A percentile compares a stretch with the other conserved stretches of the same genome.
phyloP scores from a whole-genome alignment of 2,888 invertebrate genomes.

The Tyria jacobaeae region DNA sequence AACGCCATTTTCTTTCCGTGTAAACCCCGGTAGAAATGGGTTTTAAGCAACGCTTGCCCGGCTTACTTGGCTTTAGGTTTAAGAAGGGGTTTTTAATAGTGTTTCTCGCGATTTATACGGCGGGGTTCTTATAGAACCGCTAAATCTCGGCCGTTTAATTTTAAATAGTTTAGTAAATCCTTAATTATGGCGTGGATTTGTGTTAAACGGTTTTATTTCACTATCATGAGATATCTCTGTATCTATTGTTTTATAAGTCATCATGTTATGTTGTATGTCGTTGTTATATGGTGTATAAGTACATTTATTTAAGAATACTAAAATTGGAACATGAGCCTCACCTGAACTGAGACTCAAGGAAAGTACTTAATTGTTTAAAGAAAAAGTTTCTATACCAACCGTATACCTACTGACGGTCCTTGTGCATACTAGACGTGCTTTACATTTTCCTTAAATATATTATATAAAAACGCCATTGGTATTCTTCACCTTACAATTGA shows the following conservation, averaged over 20 bases:
- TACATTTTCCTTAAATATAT: no score
- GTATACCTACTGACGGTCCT: no score
- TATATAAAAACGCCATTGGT: no score
- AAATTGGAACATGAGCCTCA: no score
- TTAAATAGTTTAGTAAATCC: constrained; percentile 25
- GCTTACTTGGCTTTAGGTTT: constrained; percentile 60
- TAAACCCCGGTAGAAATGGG: constrained; percentile 56
- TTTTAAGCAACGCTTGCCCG: constrained; percentile 53
- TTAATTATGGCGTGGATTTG: constrained; percentile 8
- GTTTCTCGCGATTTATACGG: constrained; percentile 41
- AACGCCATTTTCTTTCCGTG: constrained; percentile 61
- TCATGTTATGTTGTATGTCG: no score
- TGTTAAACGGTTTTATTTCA: neutral
- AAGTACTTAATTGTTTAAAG: no score
- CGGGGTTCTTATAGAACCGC: constrained; percentile 8
- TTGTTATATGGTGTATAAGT: no score
- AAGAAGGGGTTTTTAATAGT: constrained; percentile 56
- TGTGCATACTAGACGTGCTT: no score
- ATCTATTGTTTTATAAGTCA: neutral
- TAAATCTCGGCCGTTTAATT: constrained; percentile 26
- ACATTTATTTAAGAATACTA: no score
- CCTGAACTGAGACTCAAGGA: no score
- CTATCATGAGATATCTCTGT: neutral
- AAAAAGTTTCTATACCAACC: no score
- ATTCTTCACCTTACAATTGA: no score